These are phyloP conservation scores for Gallinago paraguaiae DNA, from an alignment of 2,113 vertebrate genomes.

Conservation along the genomic window DNA sequence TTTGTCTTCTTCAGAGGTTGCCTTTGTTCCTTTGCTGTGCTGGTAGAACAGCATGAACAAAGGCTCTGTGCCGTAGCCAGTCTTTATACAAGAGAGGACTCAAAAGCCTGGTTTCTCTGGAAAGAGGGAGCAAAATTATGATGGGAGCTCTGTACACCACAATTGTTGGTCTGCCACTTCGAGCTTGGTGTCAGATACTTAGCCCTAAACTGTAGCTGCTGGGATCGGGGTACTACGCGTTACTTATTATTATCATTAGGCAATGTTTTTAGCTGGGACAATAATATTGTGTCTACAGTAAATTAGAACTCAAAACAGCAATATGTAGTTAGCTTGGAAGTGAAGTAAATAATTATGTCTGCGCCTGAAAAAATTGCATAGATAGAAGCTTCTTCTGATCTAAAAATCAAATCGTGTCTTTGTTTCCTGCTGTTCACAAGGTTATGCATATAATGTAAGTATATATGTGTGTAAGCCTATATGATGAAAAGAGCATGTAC, in stretches of 20 bases:
- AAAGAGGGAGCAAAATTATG: not conserved
- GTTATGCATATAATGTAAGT: not conserved
- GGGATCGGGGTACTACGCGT: not conserved
- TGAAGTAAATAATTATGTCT: not conserved
- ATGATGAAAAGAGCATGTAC: not conserved
- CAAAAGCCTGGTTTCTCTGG: not conserved
- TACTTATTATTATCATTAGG: not conserved
- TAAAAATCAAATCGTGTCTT: not conserved
- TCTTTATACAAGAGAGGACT: not conserved
- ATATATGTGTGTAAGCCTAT: not conserved
- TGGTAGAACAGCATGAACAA: not conserved
- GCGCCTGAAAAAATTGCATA: not conserved
- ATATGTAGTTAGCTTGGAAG: not conserved
- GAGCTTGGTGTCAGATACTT: not conserved
- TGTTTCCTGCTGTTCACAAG: not conserved
- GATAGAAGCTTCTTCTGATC: not conserved
- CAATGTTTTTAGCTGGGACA: not conserved
- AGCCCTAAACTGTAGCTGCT: not conserved
- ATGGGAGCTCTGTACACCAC: not conserved
- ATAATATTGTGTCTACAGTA: not conserved
- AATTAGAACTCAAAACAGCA: not conserved
- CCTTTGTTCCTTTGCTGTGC: not conserved
- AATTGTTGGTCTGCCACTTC: not conserved
- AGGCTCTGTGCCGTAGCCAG: not conserved
- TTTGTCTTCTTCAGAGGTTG: not conserved